Percentiles rank a stretch among this genome's conserved stretches.
Conservation (phyloP, 2,113 vertebrate species). For the Piprites chloris region DNA sequence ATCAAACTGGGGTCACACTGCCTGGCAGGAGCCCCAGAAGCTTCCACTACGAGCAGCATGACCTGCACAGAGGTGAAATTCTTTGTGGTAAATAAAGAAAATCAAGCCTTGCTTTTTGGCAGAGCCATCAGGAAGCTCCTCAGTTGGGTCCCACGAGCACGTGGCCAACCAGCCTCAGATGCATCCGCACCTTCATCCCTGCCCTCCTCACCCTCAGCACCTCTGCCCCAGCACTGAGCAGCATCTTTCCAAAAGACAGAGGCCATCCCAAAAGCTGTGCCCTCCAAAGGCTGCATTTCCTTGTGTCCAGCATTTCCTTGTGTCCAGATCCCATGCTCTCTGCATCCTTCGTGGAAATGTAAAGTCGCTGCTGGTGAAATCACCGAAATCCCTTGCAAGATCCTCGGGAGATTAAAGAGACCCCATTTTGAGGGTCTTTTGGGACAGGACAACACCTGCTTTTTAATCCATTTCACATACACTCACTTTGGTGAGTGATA, state of each 20-base stretch:
- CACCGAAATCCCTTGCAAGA: not conserved
- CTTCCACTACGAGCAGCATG: not conserved
- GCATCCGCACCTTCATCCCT: not conserved
- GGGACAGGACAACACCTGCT: not conserved
- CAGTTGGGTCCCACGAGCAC: not conserved
- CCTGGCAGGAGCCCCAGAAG: not conserved
- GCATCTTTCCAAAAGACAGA: not conserved
- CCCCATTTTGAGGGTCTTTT: not conserved
- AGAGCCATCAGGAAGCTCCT: not conserved
- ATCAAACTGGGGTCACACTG: not conserved
- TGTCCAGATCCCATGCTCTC: not conserved
- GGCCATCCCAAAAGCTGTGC: not conserved
- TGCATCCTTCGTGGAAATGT: not conserved
- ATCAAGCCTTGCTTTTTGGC: not conserved
- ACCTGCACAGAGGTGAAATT: not conserved
- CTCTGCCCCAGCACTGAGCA: rapidly evolving
- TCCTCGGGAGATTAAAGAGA: not conserved
- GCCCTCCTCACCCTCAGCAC: not conserved
- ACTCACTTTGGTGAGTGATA: not conserved
- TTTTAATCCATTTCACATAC: not conserved
- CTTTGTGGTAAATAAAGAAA: not conserved
- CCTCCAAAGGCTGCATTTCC: not conserved
- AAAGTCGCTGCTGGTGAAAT: not conserved
- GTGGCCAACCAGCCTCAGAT: rapidly evolving
- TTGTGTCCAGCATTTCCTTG: not conserved